phyloP scores from a whole-genome alignment of 2,113 vertebrate species.

The Pithys albifrons region DNA sequence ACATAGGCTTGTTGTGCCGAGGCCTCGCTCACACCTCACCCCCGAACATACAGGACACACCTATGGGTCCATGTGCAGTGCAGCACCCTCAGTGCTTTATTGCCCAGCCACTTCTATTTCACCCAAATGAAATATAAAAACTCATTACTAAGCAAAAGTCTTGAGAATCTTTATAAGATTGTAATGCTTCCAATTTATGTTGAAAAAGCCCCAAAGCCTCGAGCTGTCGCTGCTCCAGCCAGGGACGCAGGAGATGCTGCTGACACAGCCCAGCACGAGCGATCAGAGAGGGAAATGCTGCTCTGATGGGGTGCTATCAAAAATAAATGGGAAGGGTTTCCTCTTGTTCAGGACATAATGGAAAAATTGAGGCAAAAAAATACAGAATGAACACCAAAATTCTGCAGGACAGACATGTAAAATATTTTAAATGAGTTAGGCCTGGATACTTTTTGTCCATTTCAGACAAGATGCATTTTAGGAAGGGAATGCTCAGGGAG shows the following conservation, averaged over 20 bases:
- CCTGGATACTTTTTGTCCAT: neutral
- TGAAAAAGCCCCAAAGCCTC: constrained; percentile 26
- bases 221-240: neutral
- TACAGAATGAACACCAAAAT: neutral
- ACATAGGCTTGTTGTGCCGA: accelerated
- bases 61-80: neutral
- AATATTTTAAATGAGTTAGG: neutral
- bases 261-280: neutral
- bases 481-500: neutral
- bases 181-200: constrained; percentile 36
- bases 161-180: constrained; percentile 41
- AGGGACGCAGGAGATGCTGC: neutral
- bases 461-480: neutral
- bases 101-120: neutral
- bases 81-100: neutral
- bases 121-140: constrained; percentile 54
- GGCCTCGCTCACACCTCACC: no score
- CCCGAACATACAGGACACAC: accelerated
- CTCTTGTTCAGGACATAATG: neutral
- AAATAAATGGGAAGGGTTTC: neutral
- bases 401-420: neutral
- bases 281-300: neutral
- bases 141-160: constrained; percentile 42
- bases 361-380: neutral
- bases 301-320: neutral